phyloP scores from a whole-genome alignment of 1,140 invertebrate species.

The Drosophila nasuta region DNA sequence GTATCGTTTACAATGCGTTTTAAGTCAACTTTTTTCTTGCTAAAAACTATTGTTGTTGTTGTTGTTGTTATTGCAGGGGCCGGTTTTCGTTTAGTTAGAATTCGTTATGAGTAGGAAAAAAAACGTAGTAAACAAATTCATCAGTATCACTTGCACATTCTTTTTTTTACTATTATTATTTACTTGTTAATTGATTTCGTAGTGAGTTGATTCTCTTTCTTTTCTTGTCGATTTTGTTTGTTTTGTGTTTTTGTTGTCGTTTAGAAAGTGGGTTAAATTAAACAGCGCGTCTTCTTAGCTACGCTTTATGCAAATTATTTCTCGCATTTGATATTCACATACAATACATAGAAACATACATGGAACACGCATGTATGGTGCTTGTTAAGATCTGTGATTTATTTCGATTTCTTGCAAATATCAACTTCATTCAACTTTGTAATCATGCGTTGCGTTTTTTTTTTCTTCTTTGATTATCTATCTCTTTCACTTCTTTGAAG shows the following conservation, averaged over 20 bases:
- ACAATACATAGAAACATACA: constrained; percentile 11
- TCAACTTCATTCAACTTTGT: constrained; percentile 79
- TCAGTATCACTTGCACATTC: constrained; percentile 71
- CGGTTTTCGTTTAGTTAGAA: constrained; percentile 53
- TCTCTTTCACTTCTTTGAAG: constrained; percentile 31
- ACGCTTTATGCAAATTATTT: constrained; percentile 67
- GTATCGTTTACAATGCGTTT: constrained; percentile 67
- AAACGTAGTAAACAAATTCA: constrained; percentile 55
- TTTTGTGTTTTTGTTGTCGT: constrained; percentile 57
- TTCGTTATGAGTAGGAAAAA: constrained; percentile 37
- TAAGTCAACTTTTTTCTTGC: constrained; percentile 47
- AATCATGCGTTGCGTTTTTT: constrained; percentile 51
- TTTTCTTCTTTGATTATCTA: constrained; percentile 14
- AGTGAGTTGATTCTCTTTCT: constrained; percentile 51
- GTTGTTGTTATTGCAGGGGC: constrained; percentile 19
- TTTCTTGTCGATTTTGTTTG: constrained; percentile 49
- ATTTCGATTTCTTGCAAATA: constrained; percentile 72
- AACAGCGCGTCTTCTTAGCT: constrained; percentile 65
- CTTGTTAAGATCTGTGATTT: constrained; percentile 70
- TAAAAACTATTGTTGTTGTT: constrained; percentile 28
- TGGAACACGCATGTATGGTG: constrained; percentile 22
- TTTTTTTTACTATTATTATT: constrained; percentile 55
- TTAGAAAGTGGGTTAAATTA: constrained; percentile 79
- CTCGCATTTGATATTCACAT: constrained; percentile 7
- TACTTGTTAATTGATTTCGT: constrained; percentile 76